Evolutionary conservation across 2,797 vertebrate species (phyloP).

Genomic region (Oreortyx pictus): DNA sequence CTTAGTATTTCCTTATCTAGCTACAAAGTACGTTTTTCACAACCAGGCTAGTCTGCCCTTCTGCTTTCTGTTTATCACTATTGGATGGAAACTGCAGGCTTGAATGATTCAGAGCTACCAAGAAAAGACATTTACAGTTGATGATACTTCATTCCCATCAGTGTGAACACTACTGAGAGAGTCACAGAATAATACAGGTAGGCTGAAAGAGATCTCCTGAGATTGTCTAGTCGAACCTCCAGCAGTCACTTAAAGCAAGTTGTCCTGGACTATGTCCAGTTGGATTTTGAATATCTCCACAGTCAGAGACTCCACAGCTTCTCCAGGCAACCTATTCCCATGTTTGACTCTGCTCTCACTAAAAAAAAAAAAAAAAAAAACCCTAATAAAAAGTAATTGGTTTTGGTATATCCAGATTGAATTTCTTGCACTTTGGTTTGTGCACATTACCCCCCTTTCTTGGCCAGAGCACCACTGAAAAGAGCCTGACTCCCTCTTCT

Average conservation of each 20-base stretch:
- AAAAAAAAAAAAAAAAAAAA: not conserved
- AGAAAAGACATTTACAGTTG: not conserved
- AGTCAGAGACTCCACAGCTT: not conserved
- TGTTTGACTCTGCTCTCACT: not conserved
- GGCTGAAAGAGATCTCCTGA: not conserved
- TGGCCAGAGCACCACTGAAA: not conserved
- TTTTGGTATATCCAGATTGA: not conserved
- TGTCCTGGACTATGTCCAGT: not conserved
- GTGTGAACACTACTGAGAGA: not conserved
- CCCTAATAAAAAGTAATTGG: no score
- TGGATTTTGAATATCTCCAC: not conserved
- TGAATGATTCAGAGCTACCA: not conserved
- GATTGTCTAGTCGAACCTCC: not conserved
- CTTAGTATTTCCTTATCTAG: not conserved
- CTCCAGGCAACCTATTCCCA: not conserved
- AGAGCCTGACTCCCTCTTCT: not conserved
- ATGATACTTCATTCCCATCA: not conserved
- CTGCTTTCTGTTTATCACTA: not conserved
- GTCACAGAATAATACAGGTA: not conserved
- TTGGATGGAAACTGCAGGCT: not conserved
- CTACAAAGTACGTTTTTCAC: not conserved
- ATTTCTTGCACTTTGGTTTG: not conserved
- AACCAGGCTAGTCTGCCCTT: not conserved
- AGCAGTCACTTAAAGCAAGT: not conserved
- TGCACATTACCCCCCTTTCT: not conserved